Base-by-base conservation (phyloP, 23 tunicate species). In the Ciona savignyi region DNA sequence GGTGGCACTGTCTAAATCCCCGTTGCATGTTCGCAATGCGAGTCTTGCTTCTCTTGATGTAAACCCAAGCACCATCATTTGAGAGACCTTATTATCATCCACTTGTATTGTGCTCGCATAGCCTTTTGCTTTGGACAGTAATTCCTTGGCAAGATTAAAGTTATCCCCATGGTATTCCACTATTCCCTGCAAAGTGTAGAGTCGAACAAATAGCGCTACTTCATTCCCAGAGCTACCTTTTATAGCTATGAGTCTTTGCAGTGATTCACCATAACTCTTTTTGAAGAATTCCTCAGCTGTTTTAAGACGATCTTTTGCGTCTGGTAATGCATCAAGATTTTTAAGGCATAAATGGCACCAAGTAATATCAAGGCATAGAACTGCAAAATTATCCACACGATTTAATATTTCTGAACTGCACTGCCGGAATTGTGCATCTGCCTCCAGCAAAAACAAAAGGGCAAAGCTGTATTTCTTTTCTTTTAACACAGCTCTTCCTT, bases 341-440 rank as follows among this genome's bases (percentile, higher is more conserved):
- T 89, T 78, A 70, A 86, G 25, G 32, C 81, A 74, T 21, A 89
- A 67, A 35, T 89, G 83, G 73, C 96, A 89, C 96, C 96, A 89
- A 25, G 77, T 73, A 4, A 89, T 89, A 71, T 89, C 96, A 27
- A 89, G 72, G 60, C 82, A 73, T 27, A 89, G 72, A 51, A 89
- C 81, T 62, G 96, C 96, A 82, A 86, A 89, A 60, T 89, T 89
- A 66, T 89, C 96, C 0, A 89, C 96, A 51, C 71, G 51, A 25
- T 87, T 77, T 56, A 89, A 49, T 28, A 89, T 82, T 32, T 82
- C 80, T 11, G 85, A 64, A 30, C 88, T 69, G 66, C 96, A 89
- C 35, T 78, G 72, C 24, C 72, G 60, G 51, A 82, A 89, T 49
- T 82, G 84, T 70, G 56, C 65, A 34, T 89, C 96, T 22, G 96